Base-by-base conservation (phyloP, 2,797 vertebrate species). In the Nyctibius grandis region DNA sequence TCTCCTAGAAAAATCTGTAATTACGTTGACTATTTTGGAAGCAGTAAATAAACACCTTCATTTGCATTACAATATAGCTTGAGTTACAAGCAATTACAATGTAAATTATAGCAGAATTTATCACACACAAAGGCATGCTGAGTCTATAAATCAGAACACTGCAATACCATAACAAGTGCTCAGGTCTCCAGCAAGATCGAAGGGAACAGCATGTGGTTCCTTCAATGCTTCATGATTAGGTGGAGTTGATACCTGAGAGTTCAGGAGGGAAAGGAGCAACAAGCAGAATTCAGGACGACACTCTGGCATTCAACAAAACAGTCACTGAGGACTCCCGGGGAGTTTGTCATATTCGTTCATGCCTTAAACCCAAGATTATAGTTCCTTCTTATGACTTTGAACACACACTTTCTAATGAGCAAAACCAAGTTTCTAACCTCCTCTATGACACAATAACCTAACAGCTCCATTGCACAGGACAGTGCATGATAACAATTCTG, bases 151-250 rank as follows among this genome's bases (percentile, higher is more conserved):
- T 54, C 15, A 28, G 12, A n/a, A 40, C 28, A 10, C 29, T 59
- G 85, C 51, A 22, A 3, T 12, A 42, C 9, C 28, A 2, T 17
- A 33, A 38, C 40, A 25, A 42, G 48, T 3, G 9, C 51, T 9
- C n/a, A 22, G 26, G 15, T 4, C 45, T 61, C 65, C 60, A 77
- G 73, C 20, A 79, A 50, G 36, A 59, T 12, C 1, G 0, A 26
- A 38, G 22, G 22, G 18, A 73, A 42, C 38, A n/a, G 26, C 9
- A 2, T 1, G 4, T 1, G 18, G 6, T 7, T 20, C 26, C 28
- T 74, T 34, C 0, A 0, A 9, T 53, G 6, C 34, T 29, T 51
- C 0, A 0, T 29, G 25, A 29, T 64, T 33, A 40, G 1, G 19
- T 18, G 9, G 12, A 50, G 33, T 6, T 13, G 47, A 50, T 14